Conservation (phyloP, 2,797 vertebrate species). For the Lerista edwardsae region DNA sequence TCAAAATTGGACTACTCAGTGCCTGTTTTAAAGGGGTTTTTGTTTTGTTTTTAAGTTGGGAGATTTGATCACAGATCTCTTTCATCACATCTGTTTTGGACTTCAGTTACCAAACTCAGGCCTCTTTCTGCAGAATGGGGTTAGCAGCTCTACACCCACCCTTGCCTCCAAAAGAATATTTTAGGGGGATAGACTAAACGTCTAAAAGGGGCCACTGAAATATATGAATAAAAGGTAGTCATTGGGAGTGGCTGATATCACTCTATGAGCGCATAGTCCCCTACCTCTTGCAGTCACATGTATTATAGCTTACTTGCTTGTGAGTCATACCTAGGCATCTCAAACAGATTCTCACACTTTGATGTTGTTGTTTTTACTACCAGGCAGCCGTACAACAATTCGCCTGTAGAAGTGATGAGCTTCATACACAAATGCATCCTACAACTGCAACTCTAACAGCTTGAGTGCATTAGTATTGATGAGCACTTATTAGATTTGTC, state of each 20-base stretch:
- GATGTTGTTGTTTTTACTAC: background rate
- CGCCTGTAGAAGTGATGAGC: constrained; percentile 10
- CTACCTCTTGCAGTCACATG: background rate
- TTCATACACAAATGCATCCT: constrained; percentile 3
- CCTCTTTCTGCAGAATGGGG: background rate
- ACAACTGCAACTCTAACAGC: background rate
- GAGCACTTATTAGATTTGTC: constrained; percentile 42
- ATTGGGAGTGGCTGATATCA: background rate
- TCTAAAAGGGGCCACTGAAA: background rate
- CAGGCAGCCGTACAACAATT: background rate
- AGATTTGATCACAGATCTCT: background rate
- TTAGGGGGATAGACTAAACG: too few relatives aligned
- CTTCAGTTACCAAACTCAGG: background rate
- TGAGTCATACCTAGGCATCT: constrained; percentile 2
- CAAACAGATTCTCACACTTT: background rate
- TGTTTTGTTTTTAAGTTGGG: background rate
- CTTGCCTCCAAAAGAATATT: background rate
- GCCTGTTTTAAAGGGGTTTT: background rate
- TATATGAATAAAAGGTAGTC: background rate
- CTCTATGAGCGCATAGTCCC: background rate
- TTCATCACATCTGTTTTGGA: background rate
- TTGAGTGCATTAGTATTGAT: rapidly evolving
- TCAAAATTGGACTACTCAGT: background rate
- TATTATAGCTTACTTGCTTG: background rate
- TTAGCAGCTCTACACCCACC: background rate